Base-by-base conservation (phyloP, 2,113 vertebrate genomes). In the Eudyptes chrysolophus region DNA sequence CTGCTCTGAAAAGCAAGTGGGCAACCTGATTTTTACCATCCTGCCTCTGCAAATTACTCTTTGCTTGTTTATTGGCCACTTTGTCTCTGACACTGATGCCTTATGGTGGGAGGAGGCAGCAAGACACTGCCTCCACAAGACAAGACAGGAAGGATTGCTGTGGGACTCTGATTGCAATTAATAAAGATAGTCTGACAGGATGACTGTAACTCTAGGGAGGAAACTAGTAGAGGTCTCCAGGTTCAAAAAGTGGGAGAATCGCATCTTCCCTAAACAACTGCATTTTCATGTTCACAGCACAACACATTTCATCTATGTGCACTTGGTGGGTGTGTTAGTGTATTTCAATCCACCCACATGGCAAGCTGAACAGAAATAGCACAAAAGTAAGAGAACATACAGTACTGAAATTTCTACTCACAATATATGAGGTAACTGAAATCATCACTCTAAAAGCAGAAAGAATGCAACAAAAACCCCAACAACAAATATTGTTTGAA, bases 291-390 rank as follows among this genome's bases (percentile, higher is more conserved):
- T 66, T 96, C 92, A 32, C 71, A 96, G 95, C 90, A 94, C 92
- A 97, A 97, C 92, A 94, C 93, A 82, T 96, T 96, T 96, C 86
- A 96, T 95, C 96, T 96, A 30, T 84, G 93, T 92, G 95, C 95
- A 90, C 92, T 71, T 68, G 90, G 97, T 97, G 97, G 95, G 96
- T 87, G 95, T 91, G 92, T 80, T 96, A 97, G 95, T 97, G 95
- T 96, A 94, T 92, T 97, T 94, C 92, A 94, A 68, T 92, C 95
- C 97, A 90, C 97, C 97, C 93, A 97, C 97, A 92, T 54, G 92
- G 86, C 93, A 94, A 96, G 88, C 64, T 94, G 93, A 94, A 92
- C 92, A 97, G 95, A 97, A 98, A 97, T 96, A 97, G 96, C 95
- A 95, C 87, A 87, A 88, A 97, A 97, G 87, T 91, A 97, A 84